Evolutionary conservation across 2,113 vertebrate species (phyloP).

Genomic region (Nesogale talazaci): DNA sequence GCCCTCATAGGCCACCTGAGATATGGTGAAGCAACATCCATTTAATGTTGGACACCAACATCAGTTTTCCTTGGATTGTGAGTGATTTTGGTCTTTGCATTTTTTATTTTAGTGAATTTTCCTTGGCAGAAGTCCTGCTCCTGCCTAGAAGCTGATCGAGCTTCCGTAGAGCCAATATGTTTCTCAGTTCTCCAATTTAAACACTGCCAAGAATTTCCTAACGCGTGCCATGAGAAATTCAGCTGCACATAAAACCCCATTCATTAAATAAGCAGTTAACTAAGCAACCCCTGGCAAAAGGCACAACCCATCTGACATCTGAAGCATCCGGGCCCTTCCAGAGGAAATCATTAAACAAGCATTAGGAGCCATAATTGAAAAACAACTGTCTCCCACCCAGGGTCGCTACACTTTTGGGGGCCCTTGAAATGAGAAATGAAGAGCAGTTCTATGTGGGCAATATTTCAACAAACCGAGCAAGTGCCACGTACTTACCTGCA

Average conservation of each 20-base stretch:
- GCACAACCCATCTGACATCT: constrained; percentile 79
- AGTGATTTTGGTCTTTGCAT: constrained; percentile 56
- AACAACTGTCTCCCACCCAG: constrained; percentile 38
- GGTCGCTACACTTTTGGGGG: background rate
- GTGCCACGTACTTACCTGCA: background rate
- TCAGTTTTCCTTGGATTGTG: constrained; percentile 63
- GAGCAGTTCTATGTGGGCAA: background rate
- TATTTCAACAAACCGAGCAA: constrained; percentile 25
- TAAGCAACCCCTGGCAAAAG: constrained; percentile 81
- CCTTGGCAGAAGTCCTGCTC: constrained; percentile 70
- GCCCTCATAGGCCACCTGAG: constrained; percentile 35
- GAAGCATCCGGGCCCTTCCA: constrained; percentile 68
- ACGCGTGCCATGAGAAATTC: constrained; percentile 80
- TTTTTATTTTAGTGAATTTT: constrained; percentile 78
- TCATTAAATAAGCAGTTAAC: constrained; percentile 81
- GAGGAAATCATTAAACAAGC: constrained; percentile 81
- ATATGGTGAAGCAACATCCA: constrained; percentile 4
- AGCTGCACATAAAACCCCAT: constrained; percentile 69
- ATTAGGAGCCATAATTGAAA: constrained; percentile 65
- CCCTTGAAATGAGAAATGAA: constrained; percentile 46
- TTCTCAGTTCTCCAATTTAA: constrained; percentile 78
- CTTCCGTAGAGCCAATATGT: constrained; percentile 75
- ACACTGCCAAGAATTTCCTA: constrained; percentile 83
- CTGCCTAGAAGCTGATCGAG: constrained; percentile 66
- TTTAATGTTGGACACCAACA: constrained; percentile 27